These are phyloP conservation scores for Prosopocoilus inquinatus DNA, from an alignment of 2,888 invertebrate genomes.

Conservation along the genomic window DNA sequence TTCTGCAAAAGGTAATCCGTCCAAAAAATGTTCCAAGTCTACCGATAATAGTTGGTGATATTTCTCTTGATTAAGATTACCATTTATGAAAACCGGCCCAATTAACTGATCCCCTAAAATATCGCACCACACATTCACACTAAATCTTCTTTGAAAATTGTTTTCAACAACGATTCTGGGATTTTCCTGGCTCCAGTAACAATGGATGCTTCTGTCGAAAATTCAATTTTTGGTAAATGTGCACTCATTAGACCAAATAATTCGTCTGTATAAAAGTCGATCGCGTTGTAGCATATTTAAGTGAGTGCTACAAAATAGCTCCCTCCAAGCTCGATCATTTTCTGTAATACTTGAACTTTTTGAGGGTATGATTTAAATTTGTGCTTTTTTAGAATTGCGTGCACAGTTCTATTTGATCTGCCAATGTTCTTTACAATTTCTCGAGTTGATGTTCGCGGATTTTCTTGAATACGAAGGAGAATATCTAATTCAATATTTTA, in stretches of 20 bases:
- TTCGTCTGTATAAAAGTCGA: no score
- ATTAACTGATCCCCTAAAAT: conserved; percentile 11
- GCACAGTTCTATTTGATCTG: not conserved
- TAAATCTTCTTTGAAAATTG: not conserved
- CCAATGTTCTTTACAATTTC: no score
- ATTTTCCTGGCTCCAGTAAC: conserved; percentile 10
- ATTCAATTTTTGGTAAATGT: conserved; percentile 8
- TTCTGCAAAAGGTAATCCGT: not conserved
- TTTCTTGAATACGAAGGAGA: no score
- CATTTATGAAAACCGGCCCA: conserved; percentile 11
- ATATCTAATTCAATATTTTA: no score
- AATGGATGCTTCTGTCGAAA: conserved; percentile 8
- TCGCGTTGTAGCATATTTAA: no score
- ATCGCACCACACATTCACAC: conserved; percentile 9
- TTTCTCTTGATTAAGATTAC: conserved; percentile 4
- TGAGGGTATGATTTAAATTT: no score
- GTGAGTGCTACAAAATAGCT: no score
- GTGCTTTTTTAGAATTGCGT: no score
- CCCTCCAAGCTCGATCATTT: no score
- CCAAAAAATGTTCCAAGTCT: conserved; percentile 1
- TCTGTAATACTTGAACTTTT: no score
- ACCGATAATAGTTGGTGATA: conserved; percentile 3
- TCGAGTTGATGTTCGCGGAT: no score
- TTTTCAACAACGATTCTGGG: conserved; percentile 8
- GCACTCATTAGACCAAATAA: conserved; percentile 10